Conservation (phyloP, 92 coral and sea anemone genomes). For the Palythoa grandis region DNA sequence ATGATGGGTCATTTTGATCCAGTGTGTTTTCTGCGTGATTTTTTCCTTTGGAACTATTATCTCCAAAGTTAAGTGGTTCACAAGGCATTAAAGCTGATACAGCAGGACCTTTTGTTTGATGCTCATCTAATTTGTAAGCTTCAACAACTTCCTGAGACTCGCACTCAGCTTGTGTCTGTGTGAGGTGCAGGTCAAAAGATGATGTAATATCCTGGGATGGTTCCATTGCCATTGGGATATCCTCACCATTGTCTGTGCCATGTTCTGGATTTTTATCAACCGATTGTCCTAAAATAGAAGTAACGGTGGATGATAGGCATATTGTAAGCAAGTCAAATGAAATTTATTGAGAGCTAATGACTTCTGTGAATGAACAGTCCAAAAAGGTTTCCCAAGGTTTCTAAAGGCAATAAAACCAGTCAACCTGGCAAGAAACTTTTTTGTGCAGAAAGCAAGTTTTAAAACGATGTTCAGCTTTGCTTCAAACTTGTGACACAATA, state of each 20-base stretch:
- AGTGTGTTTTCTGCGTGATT: neutral
- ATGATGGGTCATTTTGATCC: neutral
- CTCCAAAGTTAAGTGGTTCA: conserved; percentile 28
- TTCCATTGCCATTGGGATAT: conserved; percentile 10
- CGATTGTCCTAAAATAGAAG: neutral
- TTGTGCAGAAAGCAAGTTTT: no score
- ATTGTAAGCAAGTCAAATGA: no score
- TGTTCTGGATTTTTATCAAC: conserved; percentile 30
- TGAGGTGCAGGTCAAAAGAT: conserved; percentile 70
- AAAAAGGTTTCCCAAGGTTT: no score
- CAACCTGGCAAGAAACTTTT: no score
- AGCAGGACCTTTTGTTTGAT: neutral
- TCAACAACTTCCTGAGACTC: conserved; percentile 51
- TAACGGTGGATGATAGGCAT: no score
- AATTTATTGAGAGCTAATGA: no score
- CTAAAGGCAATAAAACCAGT: no score
- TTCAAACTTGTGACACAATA: no score
- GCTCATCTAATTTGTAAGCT: neutral
- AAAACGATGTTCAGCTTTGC: no score
- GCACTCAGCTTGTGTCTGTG: conserved; percentile 69
- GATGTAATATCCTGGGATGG: conserved; percentile 52
- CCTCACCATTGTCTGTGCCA: conserved; percentile 37
- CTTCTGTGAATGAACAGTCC: no score
- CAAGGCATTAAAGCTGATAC: conserved; percentile 15
- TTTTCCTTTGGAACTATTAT: neutral